Conservation (phyloP, 2,888 invertebrate species). For the Cosmorhoe ocellata region DNA sequence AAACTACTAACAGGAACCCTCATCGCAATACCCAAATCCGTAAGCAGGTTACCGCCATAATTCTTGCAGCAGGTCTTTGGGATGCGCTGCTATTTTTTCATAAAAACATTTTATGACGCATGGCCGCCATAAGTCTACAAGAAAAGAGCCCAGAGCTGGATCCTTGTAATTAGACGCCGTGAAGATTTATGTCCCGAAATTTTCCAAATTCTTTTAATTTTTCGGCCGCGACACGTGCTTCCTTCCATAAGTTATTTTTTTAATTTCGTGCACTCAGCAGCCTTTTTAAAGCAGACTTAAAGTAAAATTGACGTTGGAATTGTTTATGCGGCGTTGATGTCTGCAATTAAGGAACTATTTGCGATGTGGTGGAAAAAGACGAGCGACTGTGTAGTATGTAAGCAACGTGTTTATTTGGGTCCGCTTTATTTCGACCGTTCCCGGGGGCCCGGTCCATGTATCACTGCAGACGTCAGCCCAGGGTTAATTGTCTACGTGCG, state of each 20-base stretch:
- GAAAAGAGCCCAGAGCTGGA: slow-evolving; percentile 66
- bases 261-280: slow-evolving; percentile 41
- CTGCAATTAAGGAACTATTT: slow-evolving; percentile 39
- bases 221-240: slow-evolving; percentile 63
- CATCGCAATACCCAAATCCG: slow-evolving; percentile 25
- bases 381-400: slow-evolving; percentile 46
- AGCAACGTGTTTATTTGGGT: slow-evolving; percentile 60
- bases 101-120: slow-evolving; percentile 73
- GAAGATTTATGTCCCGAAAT: slow-evolving; percentile 75
- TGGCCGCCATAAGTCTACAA: slow-evolving; percentile 73
- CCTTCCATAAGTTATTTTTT: slow-evolving; percentile 46
- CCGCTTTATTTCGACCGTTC: slow-evolving; percentile 54
- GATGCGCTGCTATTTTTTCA: slow-evolving; percentile 63
- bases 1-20: slow-evolving; percentile 22
- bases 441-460: slow-evolving; percentile 57
- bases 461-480: slow-evolving; percentile 69
- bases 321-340: slow-evolving; percentile 21
- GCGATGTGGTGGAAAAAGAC: slow-evolving; percentile 42
- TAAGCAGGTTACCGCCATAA: slow-evolving; percentile 53
- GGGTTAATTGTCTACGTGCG: slow-evolving; percentile 77
- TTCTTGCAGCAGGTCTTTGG: slow-evolving; percentile 48
- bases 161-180: slow-evolving; percentile 75
- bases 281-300: slow-evolving; percentile 3
- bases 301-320: slow-evolving; percentile 15
- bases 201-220: slow-evolving; percentile 73